phyloP scores from a whole-genome alignment of 2,113 vertebrate species.

The Epinephelus lanceolatus region DNA sequence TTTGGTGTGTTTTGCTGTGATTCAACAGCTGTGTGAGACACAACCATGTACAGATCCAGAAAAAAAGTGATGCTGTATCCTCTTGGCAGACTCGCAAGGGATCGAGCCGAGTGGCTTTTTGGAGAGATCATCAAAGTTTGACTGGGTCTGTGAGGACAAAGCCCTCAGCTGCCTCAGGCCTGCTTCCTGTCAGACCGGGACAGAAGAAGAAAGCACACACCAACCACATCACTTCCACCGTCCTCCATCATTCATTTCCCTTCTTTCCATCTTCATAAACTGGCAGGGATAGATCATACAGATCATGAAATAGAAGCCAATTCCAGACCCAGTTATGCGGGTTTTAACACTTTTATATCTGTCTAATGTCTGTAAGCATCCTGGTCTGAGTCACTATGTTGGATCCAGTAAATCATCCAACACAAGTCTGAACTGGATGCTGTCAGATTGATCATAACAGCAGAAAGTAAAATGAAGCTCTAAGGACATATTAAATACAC shows the following conservation, averaged over 20 bases:
- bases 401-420: too few species aligned
- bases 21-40: too few species aligned
- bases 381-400: too few species aligned
- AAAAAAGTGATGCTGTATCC: too few species aligned
- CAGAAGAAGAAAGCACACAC: too few species aligned
- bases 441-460: background rate
- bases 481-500: background rate
- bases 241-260: background rate
- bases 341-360: too few species aligned
- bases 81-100: background rate
- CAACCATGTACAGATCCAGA: too few species aligned
- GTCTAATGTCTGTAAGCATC: too few species aligned
- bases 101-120: background rate
- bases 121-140: conserved; percentile 29
- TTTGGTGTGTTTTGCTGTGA: too few species aligned
- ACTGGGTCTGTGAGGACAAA: background rate
- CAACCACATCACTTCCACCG: background rate
- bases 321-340: background rate
- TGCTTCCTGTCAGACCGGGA: background rate
- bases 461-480: background rate
- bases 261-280: too few species aligned
- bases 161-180: background rate
- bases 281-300: too few species aligned
- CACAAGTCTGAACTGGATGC: background rate
- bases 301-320: too few species aligned